These are phyloP conservation scores for Ophion ellenae DNA, from an alignment of 2,888 invertebrate species.

Conservation along the genomic window DNA sequence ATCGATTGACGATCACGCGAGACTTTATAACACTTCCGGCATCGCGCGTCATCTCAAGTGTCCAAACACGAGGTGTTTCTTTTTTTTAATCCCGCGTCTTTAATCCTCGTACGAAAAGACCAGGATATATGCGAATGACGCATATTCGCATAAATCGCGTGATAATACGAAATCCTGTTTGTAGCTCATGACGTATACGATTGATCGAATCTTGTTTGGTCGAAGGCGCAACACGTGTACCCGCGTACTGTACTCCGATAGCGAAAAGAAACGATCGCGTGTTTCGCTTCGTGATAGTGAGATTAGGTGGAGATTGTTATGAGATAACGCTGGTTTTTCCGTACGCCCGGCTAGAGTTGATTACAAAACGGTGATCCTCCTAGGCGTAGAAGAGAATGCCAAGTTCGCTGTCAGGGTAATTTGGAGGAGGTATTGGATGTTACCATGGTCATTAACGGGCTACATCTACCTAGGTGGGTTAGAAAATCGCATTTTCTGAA, in stretches of 20 bases:
- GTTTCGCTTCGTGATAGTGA: background rate
- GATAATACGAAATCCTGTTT: conserved; percentile 7
- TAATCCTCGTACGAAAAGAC: background rate
- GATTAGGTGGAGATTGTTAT: too few species aligned
- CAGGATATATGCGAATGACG: conserved; percentile 1
- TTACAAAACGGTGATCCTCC: background rate
- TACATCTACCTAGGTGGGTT: too few species aligned
- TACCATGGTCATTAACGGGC: too few species aligned
- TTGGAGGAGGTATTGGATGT: background rate
- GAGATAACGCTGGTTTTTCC: background rate
- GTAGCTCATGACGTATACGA: background rate
- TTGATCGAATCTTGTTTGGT: background rate
- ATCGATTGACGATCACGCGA: background rate
- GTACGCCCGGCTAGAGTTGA: background rate
- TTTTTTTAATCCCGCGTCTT: background rate
- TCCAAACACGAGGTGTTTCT: background rate
- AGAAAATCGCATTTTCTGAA: too few species aligned
- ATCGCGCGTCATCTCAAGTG: background rate
- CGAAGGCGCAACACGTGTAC: background rate
- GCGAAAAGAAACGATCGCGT: background rate
- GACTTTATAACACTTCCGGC: background rate
- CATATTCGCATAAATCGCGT: background rate
- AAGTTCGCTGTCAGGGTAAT: background rate
- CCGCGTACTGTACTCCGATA: background rate
- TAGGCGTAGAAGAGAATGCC: background rate